A percentile compares a stretch with the other conserved stretches of the same genome.
phyloP scores from a whole-genome alignment of 2,888 invertebrate genomes.

The Acleris literana region DNA sequence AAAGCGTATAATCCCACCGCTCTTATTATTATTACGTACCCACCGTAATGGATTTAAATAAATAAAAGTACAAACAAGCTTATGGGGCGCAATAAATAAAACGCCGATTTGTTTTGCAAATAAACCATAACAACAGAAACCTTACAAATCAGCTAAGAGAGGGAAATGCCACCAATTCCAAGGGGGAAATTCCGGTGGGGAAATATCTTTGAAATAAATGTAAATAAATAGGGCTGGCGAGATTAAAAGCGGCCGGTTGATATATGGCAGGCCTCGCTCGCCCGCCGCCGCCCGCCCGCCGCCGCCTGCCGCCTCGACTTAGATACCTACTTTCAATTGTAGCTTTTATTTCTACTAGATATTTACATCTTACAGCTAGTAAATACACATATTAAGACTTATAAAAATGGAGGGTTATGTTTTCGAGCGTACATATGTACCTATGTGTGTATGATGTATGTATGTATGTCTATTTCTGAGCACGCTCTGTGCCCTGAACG shows the following conservation, averaged over 20 bases:
- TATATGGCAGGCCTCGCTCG: constrained; percentile 60
- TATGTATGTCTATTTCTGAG: too few relatives aligned
- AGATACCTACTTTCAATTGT: constrained; percentile 42
- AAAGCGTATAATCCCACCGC: too few relatives aligned
- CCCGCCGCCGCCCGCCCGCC: constrained; percentile 45
- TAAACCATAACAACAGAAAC: constrained; percentile 67
- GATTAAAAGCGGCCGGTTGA: constrained; percentile 76
- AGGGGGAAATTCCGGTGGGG: constrained; percentile 76
- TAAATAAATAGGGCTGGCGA: constrained; percentile 78
- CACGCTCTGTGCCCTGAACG: too few relatives aligned
- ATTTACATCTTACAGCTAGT: neutral
- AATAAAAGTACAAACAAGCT: neutral
- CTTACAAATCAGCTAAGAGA: constrained; percentile 75
- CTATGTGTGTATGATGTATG: too few relatives aligned
- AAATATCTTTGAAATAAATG: constrained; percentile 79
- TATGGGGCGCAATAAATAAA: constrained; percentile 55
- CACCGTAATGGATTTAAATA: too few relatives aligned
- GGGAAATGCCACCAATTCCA: constrained; percentile 74
- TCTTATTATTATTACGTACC: too few relatives aligned
- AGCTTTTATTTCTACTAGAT: constrained; percentile 13
- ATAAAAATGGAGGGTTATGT: too few relatives aligned
- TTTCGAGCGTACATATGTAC: too few relatives aligned
- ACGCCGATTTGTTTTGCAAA: constrained; percentile 62
- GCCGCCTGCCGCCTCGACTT: constrained; percentile 41
- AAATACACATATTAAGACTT: constrained; percentile 3